Base-by-base conservation (phyloP, 1,140 invertebrate genomes). In the Lamellibrachia luymesi region DNA sequence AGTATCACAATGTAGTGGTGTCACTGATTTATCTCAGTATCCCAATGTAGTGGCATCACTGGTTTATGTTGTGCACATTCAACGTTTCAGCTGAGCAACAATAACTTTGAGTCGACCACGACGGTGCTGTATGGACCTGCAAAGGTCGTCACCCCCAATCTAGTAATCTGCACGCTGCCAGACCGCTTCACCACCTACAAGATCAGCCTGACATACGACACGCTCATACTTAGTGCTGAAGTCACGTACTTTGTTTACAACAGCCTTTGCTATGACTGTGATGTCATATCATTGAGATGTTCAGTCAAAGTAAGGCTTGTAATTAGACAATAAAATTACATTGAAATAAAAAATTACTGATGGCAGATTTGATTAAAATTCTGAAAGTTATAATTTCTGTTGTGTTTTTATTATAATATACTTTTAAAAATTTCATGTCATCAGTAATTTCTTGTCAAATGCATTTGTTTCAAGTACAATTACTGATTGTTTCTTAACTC, bases 151-250 rank as follows among this genome's bases (percentile, higher is more conserved):
- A 91, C 91, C 13, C 51, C 91, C 7, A 91, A 91, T n/a, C 91
- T 25, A 51, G 91, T 91, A 4, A 50, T 50, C 91, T 91, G 91
- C 91, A 50, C 13, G n/a, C 91, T 91, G 91, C 91, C 91, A 50
- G 17, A 13, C 49, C 49, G 51, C 91, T 50, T 50, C 91, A 91
- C 13, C 91, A 50, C 51, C 91, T 91, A 50, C 91, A 22, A 17
- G 7, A 80, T 80, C 64, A 80, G 64, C 4, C 13, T 80, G 13
- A 80, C 64, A 10, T 80, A 80, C 4, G 64, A 80, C 64, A 6
- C 2, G 64, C 13, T 22, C 13, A 80, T 22, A 10, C 25, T 80
- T 22, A 80, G 64, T 22, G 25, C 13, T 22, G 64, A 80, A 80
- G 25, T 80, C 64, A 22, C 25, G 17, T 22, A 22, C 64, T 22